These are phyloP conservation scores for Tetranychus piercei DNA, from an alignment of 2,888 invertebrate genomes.

Conservation along the genomic window DNA sequence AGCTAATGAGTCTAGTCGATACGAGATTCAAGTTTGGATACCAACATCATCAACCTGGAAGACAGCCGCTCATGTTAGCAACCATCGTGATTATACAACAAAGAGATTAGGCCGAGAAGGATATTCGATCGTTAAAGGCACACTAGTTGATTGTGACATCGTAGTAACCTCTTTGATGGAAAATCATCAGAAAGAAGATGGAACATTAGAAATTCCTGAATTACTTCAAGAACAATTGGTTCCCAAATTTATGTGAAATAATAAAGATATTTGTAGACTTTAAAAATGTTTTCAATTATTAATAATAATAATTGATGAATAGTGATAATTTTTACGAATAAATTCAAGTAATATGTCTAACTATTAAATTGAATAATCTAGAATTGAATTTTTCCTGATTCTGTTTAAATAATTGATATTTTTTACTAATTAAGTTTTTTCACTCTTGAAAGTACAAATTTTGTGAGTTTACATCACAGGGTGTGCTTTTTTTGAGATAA, in stretches of 20 bases:
- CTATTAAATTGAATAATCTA: too few species aligned
- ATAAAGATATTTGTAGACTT: neutral
- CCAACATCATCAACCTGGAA: neutral
- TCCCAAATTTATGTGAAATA: neutral
- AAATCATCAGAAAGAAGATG: slow-evolving; percentile 8
- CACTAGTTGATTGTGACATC: neutral
- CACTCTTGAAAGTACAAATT: too few species aligned
- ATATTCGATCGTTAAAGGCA: neutral
- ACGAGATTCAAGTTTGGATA: slow-evolving; percentile 4
- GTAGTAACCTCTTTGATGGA: neutral
- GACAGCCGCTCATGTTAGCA: neutral
- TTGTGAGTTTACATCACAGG: too few species aligned
- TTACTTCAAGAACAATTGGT: neutral
- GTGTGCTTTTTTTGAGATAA: too few species aligned
- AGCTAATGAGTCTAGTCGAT: neutral
- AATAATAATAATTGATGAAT: too few species aligned
- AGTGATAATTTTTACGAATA: too few species aligned
- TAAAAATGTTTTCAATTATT: neutral
- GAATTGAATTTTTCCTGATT: too few species aligned
- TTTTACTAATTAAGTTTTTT: too few species aligned
- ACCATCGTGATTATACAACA: neutral
- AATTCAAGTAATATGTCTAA: too few species aligned
- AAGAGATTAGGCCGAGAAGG: neutral
- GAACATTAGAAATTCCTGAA: neutral
- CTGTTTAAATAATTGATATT: too few species aligned